A percentile compares a stretch with the other conserved stretches of the same genome.
phyloP scores from a whole-genome alignment of 2,113 vertebrate genomes.

The Elanoides forficatus region DNA sequence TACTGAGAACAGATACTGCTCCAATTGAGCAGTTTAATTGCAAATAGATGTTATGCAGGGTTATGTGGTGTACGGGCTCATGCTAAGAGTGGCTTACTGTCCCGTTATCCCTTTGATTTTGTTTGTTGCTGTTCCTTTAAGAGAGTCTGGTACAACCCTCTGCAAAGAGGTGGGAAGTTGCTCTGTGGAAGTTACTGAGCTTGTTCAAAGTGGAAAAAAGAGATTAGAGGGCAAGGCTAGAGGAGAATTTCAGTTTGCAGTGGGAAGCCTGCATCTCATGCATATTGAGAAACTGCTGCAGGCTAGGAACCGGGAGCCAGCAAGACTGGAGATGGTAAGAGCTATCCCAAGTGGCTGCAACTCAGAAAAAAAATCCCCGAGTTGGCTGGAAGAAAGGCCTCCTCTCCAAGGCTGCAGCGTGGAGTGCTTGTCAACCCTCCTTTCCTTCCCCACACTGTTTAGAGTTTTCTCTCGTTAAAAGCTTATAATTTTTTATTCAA shows the following conservation, averaged over 20 bases:
- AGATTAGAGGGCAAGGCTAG: not conserved
- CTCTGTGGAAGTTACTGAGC: not conserved
- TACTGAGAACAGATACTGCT: not conserved
- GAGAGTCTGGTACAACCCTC: not conserved
- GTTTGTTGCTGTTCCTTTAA: not conserved
- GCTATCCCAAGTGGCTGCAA: not conserved
- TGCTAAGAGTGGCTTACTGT: not conserved
- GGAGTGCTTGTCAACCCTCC: not conserved
- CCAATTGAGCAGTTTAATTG: not conserved
- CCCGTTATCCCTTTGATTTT: not conserved
- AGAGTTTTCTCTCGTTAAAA: not conserved
- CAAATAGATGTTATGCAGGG: not conserved
- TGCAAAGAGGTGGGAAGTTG: not conserved
- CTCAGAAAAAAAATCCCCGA: not conserved
- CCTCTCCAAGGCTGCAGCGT: not conserved
- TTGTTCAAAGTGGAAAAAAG: not conserved
- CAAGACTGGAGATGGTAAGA: not conserved
- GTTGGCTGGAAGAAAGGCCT: not conserved
- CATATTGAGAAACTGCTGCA: not conserved
- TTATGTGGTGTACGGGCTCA: not conserved
- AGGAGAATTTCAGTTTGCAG: not conserved
- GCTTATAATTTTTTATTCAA: not conserved
- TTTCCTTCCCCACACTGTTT: not conserved
- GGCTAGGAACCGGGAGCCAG: not conserved
- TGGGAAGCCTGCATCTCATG: not conserved